Base-by-base conservation (phyloP, 2,888 invertebrate species). In the Phortica magna region DNA sequence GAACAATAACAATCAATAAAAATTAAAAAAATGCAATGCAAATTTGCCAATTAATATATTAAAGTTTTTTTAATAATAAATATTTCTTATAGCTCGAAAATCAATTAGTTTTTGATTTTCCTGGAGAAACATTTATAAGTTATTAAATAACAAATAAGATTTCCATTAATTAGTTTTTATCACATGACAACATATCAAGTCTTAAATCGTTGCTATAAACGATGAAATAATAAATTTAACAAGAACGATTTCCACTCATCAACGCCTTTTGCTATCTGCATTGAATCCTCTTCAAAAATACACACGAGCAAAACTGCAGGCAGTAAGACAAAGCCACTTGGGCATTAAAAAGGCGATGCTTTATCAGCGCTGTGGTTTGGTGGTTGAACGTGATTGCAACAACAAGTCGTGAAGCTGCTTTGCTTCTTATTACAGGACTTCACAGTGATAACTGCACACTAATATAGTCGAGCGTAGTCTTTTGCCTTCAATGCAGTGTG, bases 301-400 rank as follows among this genome's bases (percentile, higher is more conserved):
- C 14, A 61, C 61, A 10, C 10, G 61, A 12, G 19, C 61, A 61
- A 61, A 61, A 61, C 31, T 61, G n/a, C 22, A 22, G 61, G 22
- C 19, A 48, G 10, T 5, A 12, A 9, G 48, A 48, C 48, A 48
- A 48, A 9, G 31, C 31, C 31, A 1, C 17, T 9, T 61, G 61
- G 61, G 2, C 22, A 10, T 17, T 61, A 71, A 43, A 22, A 71
- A 71, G 31, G 53, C 53, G 53, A 43, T 55, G 70, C 53, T 31
- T 39, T 53, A 71, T 42, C 39, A 19, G 53, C 53, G 70, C 53
- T 55, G 70, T 53, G 70, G 31, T 2, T 48, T 22, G 22, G 14
- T 22, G 22, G 22, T 22, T 61, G 61, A 19, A 22, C 31, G n/a
- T 71, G 70, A 71, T 71, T 71, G 70, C 70, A 53, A 22, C 48